phyloP scores from a whole-genome alignment of 2,113 vertebrate genomes.

The Monarcha castaneiventris region DNA sequence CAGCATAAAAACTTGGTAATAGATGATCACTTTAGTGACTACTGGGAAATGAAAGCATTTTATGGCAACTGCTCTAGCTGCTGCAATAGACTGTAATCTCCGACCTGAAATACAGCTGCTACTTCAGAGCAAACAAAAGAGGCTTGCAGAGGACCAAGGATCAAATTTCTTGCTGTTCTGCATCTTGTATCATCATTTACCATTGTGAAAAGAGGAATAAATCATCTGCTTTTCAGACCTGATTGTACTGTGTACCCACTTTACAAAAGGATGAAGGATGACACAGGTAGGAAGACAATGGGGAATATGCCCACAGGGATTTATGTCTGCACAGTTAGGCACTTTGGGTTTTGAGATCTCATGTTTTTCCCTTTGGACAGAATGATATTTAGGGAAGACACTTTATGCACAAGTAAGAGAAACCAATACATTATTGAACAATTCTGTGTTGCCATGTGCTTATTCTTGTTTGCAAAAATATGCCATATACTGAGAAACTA shows the following conservation, averaged over 20 bases:
- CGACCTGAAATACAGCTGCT: constrained; percentile 10
- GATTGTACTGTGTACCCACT: neutral
- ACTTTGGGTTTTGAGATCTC: neutral
- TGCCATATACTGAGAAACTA: neutral
- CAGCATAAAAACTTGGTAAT: neutral
- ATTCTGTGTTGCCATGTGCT: neutral
- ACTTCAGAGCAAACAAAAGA: constrained; percentile 11
- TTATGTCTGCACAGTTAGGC: neutral
- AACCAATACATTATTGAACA: constrained; percentile 44
- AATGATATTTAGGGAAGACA: neutral
- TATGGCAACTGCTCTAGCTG: neutral
- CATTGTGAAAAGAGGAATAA: neutral
- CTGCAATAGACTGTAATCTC: neutral
- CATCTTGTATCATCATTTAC: constrained; percentile 14
- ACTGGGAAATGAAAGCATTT: constrained; percentile 1
- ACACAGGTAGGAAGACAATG: neutral
- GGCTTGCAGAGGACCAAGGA: neutral
- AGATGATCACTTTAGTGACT: constrained; percentile 2
- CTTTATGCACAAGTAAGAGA: neutral
- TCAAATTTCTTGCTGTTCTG: constrained; percentile 27
- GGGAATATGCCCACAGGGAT: neutral
- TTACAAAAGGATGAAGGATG: constrained; percentile 24
- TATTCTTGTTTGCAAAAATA: constrained; percentile 13
- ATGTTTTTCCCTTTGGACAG: constrained; percentile 1
- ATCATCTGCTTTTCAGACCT: constrained; percentile 22